Evolutionary conservation across 2,797 vertebrate genomes (phyloP), one percentile per base, ranked within the genome.

Genomic region (Sitta carolinensis): DNA sequence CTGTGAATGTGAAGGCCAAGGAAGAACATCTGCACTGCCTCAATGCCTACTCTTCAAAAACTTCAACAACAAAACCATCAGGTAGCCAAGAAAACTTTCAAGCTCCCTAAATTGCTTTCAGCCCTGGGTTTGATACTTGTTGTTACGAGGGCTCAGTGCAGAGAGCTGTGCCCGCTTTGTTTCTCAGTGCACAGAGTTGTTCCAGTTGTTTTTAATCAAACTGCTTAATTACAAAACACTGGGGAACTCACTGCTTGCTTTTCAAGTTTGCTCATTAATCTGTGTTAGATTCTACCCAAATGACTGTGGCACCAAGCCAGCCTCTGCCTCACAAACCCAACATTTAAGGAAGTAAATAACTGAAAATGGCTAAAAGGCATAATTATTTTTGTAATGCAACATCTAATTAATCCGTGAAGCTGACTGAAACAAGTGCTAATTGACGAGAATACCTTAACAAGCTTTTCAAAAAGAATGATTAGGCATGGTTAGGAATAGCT

Each of bases 341-440:
- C 91, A 90, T 94, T 96, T 95, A 92, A 94, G 93, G 89, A 86
- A 95, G 93, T 96, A 96, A 97, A 96, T 96, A 96, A 96, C 83
- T 11, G 80, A 95, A 96, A 96, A 94, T 82, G 87, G 92, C 96
- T 96, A 95, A 96, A 95, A 96, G 94, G 83, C 93, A 68, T 96
- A 91, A 96, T 96, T 96, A 96, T 96, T 96, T 96, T 94, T 84
- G 87, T 95, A 96, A 95, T 68, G 89, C 95, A 96, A 94, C 93
- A 93, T 96, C 95, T 95, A 93, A 97, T 94, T 96, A 96, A 96
- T 91, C 87, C 4, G 0, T 64, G 89, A 93, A 93, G 80, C 93
- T 91, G 85, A 77, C 76, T 77, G 93, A 96, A 96, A 96, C 83
- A 90, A 94, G 95, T 47, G 87, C 87, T 94, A 95, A 96, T 96